Conservation (phyloP, 23 tunicate genomes). For the Ascidia mentula region DNA sequence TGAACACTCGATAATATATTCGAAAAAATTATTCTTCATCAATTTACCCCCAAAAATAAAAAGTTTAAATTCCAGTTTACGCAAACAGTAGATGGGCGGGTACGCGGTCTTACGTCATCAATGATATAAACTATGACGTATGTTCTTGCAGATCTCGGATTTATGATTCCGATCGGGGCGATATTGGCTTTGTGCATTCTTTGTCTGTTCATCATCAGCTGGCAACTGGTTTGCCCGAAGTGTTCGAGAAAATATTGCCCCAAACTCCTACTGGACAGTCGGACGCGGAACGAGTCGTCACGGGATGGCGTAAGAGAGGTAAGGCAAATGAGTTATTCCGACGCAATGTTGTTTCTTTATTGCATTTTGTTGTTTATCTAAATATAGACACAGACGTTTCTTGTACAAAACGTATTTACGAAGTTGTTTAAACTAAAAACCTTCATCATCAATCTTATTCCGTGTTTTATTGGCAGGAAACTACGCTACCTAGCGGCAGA, state of each 20-base stretch:
- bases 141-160: conserved; percentile 64
- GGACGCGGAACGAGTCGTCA: background rate
- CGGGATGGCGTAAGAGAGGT: background rate
- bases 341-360: too few species aligned
- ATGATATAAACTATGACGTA: background rate
- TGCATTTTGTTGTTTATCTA: too few species aligned
- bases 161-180: conserved; percentile 93
- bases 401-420: too few species aligned
- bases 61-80: too few species aligned
- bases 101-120: conserved; percentile 9
- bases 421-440: too few species aligned
- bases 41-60: too few species aligned
- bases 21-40: too few species aligned
- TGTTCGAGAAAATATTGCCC: conserved; percentile 86
- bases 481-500: background rate
- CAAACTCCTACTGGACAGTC: conserved; percentile 40
- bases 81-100: too few species aligned
- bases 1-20: too few species aligned
- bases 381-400: too few species aligned
- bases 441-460: too few species aligned
- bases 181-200: conserved; percentile 73
- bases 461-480: background rate
- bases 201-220: conserved; percentile 79
- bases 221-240: conserved; percentile 91
- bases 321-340: too few species aligned